A percentile compares a stretch with the other conserved stretches of the same genome.
Evolutionary conservation across 1,140 invertebrate genomes (phyloP).

Genomic region (Drosophila saltans): DNA sequence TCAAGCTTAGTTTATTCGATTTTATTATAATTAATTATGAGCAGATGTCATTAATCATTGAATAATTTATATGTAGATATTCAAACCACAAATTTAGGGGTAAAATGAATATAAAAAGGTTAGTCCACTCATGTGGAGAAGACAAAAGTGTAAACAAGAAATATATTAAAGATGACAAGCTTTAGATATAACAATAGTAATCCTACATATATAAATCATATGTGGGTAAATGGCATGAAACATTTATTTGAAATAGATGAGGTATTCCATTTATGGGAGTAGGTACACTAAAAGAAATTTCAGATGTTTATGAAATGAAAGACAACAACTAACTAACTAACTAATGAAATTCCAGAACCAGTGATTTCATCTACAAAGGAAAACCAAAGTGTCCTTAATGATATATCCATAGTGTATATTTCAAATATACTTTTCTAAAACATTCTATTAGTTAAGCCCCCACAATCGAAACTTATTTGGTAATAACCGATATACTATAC

Average conservation of each 20-base stretch:
- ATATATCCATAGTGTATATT: too few relatives aligned
- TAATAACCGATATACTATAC: too few relatives aligned
- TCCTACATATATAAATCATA: background rate
- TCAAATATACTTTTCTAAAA: too few relatives aligned
- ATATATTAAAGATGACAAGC: constrained; percentile 55
- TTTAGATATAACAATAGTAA: constrained; percentile 3
- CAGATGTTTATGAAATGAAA: too few relatives aligned
- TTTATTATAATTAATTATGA: constrained; percentile 82
- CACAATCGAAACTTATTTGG: too few relatives aligned
- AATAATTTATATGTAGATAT: constrained; percentile 74
- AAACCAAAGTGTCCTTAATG: too few relatives aligned
- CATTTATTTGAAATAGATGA: too few relatives aligned
- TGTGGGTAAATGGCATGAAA: background rate
- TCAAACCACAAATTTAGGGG: constrained; percentile 11
- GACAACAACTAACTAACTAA: too few relatives aligned
- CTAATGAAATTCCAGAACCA: too few relatives aligned
- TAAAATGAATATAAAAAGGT: constrained; percentile 32
- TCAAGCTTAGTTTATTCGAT: constrained; percentile 81
- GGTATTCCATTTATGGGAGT: background rate
- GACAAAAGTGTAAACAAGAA: constrained; percentile 42
- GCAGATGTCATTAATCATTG: constrained; percentile 77
- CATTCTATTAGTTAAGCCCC: too few relatives aligned
- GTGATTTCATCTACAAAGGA: too few relatives aligned
- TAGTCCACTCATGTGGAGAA: constrained; percentile 48
- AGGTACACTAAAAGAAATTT: background rate